These are phyloP conservation scores for Porites divaricata DNA, from an alignment of 92 coral and sea anemone species.

Conservation along the genomic window DNA sequence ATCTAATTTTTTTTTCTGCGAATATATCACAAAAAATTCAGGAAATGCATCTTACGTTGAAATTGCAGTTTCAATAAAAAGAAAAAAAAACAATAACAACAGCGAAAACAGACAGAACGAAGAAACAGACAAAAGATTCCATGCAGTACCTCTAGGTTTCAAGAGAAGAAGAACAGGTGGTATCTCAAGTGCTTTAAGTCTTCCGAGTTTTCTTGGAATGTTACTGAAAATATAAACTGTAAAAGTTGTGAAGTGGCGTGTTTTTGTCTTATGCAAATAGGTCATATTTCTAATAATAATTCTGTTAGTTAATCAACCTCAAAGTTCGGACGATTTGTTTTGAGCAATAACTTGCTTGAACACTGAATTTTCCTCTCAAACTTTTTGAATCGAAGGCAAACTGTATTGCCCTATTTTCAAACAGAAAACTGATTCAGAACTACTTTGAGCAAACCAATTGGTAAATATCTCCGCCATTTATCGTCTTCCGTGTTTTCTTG, in stretches of 20 bases:
- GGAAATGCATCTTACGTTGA: no score
- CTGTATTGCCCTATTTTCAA: not conserved
- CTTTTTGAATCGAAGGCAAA: not conserved
- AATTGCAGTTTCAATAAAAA: no score
- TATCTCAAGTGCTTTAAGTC: not conserved
- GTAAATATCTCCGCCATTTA: not conserved
- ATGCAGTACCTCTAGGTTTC: no score
- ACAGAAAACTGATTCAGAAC: no score
- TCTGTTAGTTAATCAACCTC: not conserved
- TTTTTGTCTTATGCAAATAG: not conserved
- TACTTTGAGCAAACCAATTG: no score
- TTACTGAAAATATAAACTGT: not conserved
- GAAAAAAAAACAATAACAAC: no score
- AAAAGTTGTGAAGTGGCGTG: not conserved
- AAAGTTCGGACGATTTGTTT: not conserved
- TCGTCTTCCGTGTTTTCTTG: not conserved
- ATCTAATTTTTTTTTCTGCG: no score
- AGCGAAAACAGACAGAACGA: no score
- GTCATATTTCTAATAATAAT: not conserved
- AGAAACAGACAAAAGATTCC: no score
- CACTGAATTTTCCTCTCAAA: not conserved
- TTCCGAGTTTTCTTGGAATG: slow-evolving; percentile 24
- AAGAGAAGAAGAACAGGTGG: no score
- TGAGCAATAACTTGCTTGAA: not conserved
- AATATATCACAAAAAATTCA: no score